phyloP scores from a whole-genome alignment of 1,140 invertebrate species.

The Pseudomyrmex dendroicus region DNA sequence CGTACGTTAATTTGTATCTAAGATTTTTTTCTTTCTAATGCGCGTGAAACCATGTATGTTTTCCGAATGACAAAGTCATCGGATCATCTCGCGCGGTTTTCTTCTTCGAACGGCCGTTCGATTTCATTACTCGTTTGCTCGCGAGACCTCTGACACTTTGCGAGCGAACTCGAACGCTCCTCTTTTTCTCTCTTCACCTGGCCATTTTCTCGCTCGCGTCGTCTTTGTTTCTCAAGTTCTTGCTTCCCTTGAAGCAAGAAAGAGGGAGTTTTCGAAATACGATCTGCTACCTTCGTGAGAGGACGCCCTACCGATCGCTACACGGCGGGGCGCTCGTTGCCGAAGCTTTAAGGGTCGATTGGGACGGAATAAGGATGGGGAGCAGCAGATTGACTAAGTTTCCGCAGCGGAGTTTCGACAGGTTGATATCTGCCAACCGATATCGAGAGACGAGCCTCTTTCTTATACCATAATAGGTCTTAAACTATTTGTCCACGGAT shows the following conservation, averaged over 20 bases:
- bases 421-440: constrained; percentile 79
- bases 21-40: not conserved
- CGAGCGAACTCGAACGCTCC: constrained; percentile 27
- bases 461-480: constrained; percentile 64
- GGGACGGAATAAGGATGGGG: constrained; percentile 74
- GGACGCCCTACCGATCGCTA: constrained; percentile 74
- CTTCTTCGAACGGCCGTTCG: not conserved
- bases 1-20: too few species aligned
- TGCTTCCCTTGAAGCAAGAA: constrained; percentile 56
- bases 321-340: constrained; percentile 70
- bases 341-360: constrained; percentile 74
- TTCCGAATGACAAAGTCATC: not conserved
- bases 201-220: not conserved
- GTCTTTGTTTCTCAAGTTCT: constrained; percentile 59
- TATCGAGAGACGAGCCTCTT: constrained; percentile 70
- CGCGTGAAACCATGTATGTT: not conserved
- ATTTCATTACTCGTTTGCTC: not conserved
- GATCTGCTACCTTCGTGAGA: constrained; percentile 71
- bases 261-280: constrained; percentile 68
- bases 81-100: not conserved
- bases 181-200: not conserved
- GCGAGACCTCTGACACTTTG: constrained; percentile 39
- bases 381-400: constrained; percentile 83
- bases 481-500: constrained; percentile 71
- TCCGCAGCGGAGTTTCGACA: constrained; percentile 78